phyloP scores from a whole-genome alignment of 2,888 invertebrate species.

The Netelia fuscicornis region DNA sequence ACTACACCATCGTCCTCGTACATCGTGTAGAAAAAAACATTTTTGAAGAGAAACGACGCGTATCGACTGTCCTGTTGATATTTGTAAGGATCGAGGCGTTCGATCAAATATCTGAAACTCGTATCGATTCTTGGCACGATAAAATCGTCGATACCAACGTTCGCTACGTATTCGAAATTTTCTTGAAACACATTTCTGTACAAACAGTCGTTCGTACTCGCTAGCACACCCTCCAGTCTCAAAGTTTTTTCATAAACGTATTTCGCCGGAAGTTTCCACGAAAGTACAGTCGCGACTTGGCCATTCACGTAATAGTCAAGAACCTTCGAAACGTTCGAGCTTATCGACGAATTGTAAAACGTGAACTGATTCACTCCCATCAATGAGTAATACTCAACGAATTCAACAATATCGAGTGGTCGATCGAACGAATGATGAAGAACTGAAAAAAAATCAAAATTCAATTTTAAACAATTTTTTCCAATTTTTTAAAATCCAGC shows the following conservation, averaged over 20 bases:
- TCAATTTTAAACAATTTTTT: not conserved
- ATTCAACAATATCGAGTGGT: slow-evolving; percentile 85
- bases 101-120: slow-evolving; percentile 72
- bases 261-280: slow-evolving; percentile 82
- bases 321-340: slow-evolving; percentile 80
- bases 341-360: slow-evolving; percentile 84
- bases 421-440: slow-evolving; percentile 84
- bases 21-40: slow-evolving; percentile 85
- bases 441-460: slow-evolving; percentile 75
- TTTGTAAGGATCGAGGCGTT: slow-evolving; percentile 63
- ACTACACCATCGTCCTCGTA: slow-evolving; percentile 83
- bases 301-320: slow-evolving; percentile 81
- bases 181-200: slow-evolving; percentile 80
- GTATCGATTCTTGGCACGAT: slow-evolving; percentile 76
- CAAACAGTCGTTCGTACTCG: slow-evolving; percentile 80
- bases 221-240: slow-evolving; percentile 81
- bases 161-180: slow-evolving; percentile 73
- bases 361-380: slow-evolving; percentile 85
- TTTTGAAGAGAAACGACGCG: slow-evolving; percentile 85
- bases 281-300: slow-evolving; percentile 82
- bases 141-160: slow-evolving; percentile 80
- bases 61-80: slow-evolving; percentile 76
- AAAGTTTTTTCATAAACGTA: slow-evolving; percentile 81
- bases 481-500: not conserved
- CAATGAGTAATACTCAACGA: slow-evolving; percentile 85